phyloP scores from a whole-genome alignment of 2,888 invertebrate species.

The Apodemia mormo region DNA sequence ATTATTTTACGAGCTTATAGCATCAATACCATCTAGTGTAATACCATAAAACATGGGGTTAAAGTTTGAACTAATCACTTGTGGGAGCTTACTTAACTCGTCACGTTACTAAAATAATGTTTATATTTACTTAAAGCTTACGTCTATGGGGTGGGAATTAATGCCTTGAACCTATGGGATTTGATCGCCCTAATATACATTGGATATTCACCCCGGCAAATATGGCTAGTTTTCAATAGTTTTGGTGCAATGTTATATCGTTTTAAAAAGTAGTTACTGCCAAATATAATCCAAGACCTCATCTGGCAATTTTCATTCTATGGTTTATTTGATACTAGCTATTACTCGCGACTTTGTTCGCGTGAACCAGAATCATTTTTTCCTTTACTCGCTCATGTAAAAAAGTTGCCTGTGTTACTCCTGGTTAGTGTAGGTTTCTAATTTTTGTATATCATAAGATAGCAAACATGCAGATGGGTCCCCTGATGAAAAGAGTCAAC shows the following conservation, averaged over 20 bases:
- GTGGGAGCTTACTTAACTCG: constrained; percentile 71
- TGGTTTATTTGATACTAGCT: too few relatives aligned
- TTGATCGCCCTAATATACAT: constrained; percentile 34
- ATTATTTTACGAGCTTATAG: constrained; percentile 4
- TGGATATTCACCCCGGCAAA: constrained; percentile 24
- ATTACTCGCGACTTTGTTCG: too few relatives aligned
- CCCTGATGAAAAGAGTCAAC: too few relatives aligned
- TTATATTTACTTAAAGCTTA: constrained; percentile 72
- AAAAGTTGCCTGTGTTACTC: too few relatives aligned
- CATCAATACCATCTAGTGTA: background rate
- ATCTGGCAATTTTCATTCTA: too few relatives aligned
- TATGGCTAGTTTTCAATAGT: constrained; percentile 22
- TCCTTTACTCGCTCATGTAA: too few relatives aligned
- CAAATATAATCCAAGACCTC: too few relatives aligned
- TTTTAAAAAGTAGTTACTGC: too few relatives aligned
- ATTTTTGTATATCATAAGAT: too few relatives aligned
- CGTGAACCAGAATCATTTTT: too few relatives aligned
- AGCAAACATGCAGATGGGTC: too few relatives aligned
- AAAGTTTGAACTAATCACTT: constrained; percentile 61
- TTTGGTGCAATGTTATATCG: background rate
- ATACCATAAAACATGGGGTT: constrained; percentile 47
- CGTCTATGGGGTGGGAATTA: constrained; percentile 51
- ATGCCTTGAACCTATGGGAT: constrained; percentile 54
- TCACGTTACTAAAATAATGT: constrained; percentile 80
- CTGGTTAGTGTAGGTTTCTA: too few relatives aligned